These are phyloP conservation scores for Odontocolon sp. DNA, from an alignment of 2,888 invertebrate genomes.

Conservation along the genomic window DNA sequence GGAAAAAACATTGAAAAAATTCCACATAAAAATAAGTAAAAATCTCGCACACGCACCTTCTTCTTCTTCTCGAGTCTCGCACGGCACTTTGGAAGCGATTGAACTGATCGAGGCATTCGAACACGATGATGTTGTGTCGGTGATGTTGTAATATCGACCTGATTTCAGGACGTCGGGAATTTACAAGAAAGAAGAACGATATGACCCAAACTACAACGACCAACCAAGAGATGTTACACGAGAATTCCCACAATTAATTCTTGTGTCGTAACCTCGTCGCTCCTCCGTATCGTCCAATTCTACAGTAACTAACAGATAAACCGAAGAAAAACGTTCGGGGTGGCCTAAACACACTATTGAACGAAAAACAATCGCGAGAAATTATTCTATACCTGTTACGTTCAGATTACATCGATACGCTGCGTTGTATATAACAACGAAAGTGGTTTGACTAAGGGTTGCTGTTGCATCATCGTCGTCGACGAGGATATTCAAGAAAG, in stretches of 20 bases:
- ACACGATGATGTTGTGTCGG: background rate
- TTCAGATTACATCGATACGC: too few species aligned
- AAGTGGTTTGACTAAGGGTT: background rate
- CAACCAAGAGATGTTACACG: background rate
- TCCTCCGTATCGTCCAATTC: background rate
- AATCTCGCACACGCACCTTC: slow-evolving; percentile 24
- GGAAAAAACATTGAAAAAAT: background rate
- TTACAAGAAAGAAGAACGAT: slow-evolving; percentile 18
- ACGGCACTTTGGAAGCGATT: background rate
- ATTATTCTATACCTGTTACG: too few species aligned
- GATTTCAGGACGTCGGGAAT: slow-evolving; percentile 16
- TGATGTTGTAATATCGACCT: slow-evolving; percentile 29
- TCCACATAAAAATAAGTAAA: background rate
- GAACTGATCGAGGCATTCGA: background rate
- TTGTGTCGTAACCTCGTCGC: background rate
- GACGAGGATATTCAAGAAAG: too few species aligned
- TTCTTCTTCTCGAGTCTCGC: slow-evolving; percentile 16
- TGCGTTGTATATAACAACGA: too few species aligned
- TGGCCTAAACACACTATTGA: slow-evolving; percentile 46
- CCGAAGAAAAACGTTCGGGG: slow-evolving; percentile 37
- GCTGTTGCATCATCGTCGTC: background rate
- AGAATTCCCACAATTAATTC: background rate
- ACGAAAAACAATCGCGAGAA: too few species aligned
- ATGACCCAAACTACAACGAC: slow-evolving; percentile 3
- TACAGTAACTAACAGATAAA: background rate